Percentiles rank a stretch among this genome's conserved stretches.
Conservation (phyloP, 2,113 vertebrate species). For the Urocolius indicus region DNA sequence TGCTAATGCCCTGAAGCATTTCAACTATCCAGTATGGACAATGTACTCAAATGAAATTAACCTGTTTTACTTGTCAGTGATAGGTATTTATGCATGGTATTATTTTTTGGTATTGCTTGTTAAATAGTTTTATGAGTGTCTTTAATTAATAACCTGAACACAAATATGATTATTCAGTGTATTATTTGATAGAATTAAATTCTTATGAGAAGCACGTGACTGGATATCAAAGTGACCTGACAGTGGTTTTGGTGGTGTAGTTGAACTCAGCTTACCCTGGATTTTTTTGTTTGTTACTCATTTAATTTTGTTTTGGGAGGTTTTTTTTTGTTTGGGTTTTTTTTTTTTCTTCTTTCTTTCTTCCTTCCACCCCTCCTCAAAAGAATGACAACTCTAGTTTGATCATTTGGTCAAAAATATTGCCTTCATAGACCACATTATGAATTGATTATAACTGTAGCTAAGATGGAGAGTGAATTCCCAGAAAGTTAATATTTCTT, state of each 20-base stretch:
- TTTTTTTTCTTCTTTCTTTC: rapidly evolving
- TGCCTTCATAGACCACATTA: not conserved
- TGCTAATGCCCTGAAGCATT: not conserved
- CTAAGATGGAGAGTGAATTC: not conserved
- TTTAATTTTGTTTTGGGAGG: not conserved
- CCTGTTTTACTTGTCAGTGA: not conserved
- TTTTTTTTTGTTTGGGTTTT: not conserved
- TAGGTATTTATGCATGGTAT: not conserved
- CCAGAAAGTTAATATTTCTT: constrained; percentile 34
- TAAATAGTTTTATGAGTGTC: not conserved
- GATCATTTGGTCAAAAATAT: not conserved
- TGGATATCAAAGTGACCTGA: not conserved
- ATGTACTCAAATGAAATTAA: not conserved
- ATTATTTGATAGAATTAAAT: not conserved
- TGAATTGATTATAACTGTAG: constrained; percentile 5
- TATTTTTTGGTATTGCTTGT: not conserved
- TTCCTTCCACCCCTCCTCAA: rapidly evolving
- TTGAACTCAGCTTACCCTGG: not conserved
- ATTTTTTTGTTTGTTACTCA: not conserved
- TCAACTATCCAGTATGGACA: not conserved
- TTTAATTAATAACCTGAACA: not conserved
- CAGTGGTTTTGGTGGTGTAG: not conserved
- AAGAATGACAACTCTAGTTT: not conserved
- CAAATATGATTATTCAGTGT: not conserved
- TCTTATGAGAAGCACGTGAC: not conserved